Conservation (phyloP, 2,888 invertebrate species). For the Schizaphis graminum region DNA sequence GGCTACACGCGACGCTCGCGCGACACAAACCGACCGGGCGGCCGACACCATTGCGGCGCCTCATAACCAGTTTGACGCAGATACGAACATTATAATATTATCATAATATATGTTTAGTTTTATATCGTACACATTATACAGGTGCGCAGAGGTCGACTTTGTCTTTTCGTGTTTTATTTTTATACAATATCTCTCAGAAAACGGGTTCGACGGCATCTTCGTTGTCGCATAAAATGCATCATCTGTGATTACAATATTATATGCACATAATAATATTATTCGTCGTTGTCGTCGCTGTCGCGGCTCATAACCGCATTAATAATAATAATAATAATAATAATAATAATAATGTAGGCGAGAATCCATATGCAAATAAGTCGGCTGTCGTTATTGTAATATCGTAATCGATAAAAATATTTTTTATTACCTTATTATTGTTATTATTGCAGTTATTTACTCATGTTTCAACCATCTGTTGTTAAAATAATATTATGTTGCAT, state of each 20-base stretch:
- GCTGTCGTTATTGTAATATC: neutral
- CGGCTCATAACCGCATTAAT: neutral
- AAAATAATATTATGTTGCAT: neutral
- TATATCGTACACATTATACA: neutral
- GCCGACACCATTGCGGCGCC: slow-evolving; percentile 30
- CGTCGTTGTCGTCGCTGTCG: neutral
- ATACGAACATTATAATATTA: neutral
- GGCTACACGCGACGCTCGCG: slow-evolving; percentile 13
- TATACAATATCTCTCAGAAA: neutral
- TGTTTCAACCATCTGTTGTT: neutral
- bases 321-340: slow-evolving; percentile 11
- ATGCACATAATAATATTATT: neutral
- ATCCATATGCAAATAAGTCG: neutral
- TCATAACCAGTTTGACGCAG: slow-evolving; percentile 26
- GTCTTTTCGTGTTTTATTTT: slow-evolving; percentile 1
- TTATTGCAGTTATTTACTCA: neutral
- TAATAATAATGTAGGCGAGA: neutral
- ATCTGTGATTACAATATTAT: neutral
- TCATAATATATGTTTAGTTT: neutral
- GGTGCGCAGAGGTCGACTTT: slow-evolving; percentile 39
- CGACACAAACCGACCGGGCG: slow-evolving; percentile 47
- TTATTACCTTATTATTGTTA: neutral
- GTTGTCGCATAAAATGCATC: slow-evolving; percentile 1
- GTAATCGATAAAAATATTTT: neutral
- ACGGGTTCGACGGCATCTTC: slow-evolving; percentile 36